Evolutionary conservation across 2,797 vertebrate species (phyloP).

Genomic region (Trichosurus vulpecula): DNA sequence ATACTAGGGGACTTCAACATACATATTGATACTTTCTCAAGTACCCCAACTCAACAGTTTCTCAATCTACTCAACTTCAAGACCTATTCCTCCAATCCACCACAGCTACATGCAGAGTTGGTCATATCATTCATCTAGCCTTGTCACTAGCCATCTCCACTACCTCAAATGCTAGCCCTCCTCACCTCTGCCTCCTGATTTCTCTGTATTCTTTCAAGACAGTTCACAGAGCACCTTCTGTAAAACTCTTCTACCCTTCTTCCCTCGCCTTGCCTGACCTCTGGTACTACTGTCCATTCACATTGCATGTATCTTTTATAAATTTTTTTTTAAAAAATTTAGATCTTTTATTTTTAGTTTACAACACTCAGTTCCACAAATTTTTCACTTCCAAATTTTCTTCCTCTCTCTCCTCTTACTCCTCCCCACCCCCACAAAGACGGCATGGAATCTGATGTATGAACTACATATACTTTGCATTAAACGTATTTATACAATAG

Average conservation of each 20-base stretch:
- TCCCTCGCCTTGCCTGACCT: not conserved
- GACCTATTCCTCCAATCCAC: not conserved
- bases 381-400: too few relatives aligned
- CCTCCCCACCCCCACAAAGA: too few relatives aligned
- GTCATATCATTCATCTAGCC: not conserved
- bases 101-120: not conserved
- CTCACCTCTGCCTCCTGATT: not conserved
- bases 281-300: not conserved
- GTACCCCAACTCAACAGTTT: not conserved
- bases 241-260: not conserved
- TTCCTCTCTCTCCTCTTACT: too few relatives aligned
- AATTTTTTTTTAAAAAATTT: too few relatives aligned
- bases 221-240: not conserved
- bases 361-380: too few relatives aligned
- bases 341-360: too few relatives aligned
- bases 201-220: not conserved
- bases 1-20: not conserved
- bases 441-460: too few relatives aligned
- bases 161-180: not conserved
- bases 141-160: not conserved
- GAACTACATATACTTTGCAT: too few relatives aligned
- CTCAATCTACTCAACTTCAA: not conserved
- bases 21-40: not conserved
- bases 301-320: not conserved
- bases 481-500: too few relatives aligned